Evolutionary conservation across 2,797 vertebrate genomes (phyloP).

Genomic region (Glossophaga mutica): DNA sequence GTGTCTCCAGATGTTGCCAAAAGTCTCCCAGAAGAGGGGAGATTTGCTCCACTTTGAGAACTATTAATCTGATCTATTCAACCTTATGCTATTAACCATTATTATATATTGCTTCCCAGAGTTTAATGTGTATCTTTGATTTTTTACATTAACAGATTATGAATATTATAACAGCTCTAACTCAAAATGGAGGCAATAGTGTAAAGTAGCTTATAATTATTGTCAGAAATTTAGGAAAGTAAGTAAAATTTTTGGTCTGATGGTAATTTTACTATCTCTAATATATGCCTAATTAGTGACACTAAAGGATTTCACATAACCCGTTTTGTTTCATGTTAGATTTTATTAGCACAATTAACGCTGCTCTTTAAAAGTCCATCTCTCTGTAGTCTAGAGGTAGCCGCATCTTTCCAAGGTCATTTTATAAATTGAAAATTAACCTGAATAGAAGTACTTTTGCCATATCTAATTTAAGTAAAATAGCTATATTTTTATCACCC

Average conservation of each 20-base stretch:
- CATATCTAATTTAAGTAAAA: constrained; percentile 42
- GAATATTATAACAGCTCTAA: not conserved
- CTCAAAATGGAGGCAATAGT: not conserved
- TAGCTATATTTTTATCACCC: not conserved
- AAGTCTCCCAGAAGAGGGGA: not conserved
- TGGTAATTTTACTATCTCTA: constrained; percentile 24
- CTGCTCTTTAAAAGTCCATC: constrained; percentile 54
- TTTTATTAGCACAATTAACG: constrained; percentile 63
- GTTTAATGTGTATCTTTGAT: not conserved
- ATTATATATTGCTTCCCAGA: not conserved
- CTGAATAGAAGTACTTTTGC: constrained; percentile 28
- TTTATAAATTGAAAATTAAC: constrained; percentile 61
- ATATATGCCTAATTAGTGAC: constrained; percentile 49
- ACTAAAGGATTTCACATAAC: constrained; percentile 43
- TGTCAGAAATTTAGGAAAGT: not conserved
- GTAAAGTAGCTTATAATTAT: not conserved
- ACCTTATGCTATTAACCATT: not conserved
- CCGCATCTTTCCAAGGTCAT: constrained; percentile 39
- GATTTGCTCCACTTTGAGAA: not conserved
- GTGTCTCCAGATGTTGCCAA: not conserved
- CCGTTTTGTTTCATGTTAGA: constrained; percentile 53
- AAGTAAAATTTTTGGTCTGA: not conserved
- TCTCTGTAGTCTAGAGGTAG: constrained; percentile 37
- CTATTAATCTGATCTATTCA: not conserved
- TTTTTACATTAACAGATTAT: constrained; percentile 40